Evolutionary conservation across 2,797 vertebrate genomes (phyloP), one percentile per base, ranked within the genome.

Genomic region (Lithobates pipiens): DNA sequence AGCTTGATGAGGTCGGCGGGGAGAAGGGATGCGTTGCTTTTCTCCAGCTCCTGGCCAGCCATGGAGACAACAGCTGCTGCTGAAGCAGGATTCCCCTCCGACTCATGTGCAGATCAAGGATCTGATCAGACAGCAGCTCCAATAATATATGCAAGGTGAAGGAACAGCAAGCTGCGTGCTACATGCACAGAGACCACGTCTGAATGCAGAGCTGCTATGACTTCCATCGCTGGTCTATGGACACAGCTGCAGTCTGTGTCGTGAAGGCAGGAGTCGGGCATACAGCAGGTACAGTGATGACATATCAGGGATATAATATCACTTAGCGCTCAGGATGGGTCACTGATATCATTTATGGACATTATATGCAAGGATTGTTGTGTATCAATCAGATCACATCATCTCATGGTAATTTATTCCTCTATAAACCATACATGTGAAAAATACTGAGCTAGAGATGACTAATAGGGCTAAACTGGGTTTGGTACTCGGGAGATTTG

Each of bases 1-100:
- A 99, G 95, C 91, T 97, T 97, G 89, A 96, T 93, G 90, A 94
- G 95, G 68, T 95, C 93, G 93, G 91, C 94, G 79, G 95, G 95
- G 34, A 96, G 91, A 88, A 95, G 95, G 88, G 95, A 92, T 92
- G 90, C 91, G 89, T 91, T 92, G 91, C 91, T 90, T 70, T 90
- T 90, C 80, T 90, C 88, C 80, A 86, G 70, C 36, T 86, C 81
- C 39, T 82, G 86, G 67, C 87, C 71, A 83, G 89, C 89, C 85
- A 86, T 86, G 85, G 85, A 86, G 73, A 75, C 85, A 61, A 61
- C 54, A 71, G 73, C 84, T 44, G 77, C 72, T 34, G 54, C 42
- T 39, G 80, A 63, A n/a, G 34, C 54, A 61, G 54, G 34, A 72
- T 75, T 83, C 72, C 61, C 29, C 39, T 44, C 71, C 78, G 27